These are phyloP conservation scores for Dendronephthya gigantea DNA, from an alignment of 64 coral and sea anemone species.

Conservation along the genomic window DNA sequence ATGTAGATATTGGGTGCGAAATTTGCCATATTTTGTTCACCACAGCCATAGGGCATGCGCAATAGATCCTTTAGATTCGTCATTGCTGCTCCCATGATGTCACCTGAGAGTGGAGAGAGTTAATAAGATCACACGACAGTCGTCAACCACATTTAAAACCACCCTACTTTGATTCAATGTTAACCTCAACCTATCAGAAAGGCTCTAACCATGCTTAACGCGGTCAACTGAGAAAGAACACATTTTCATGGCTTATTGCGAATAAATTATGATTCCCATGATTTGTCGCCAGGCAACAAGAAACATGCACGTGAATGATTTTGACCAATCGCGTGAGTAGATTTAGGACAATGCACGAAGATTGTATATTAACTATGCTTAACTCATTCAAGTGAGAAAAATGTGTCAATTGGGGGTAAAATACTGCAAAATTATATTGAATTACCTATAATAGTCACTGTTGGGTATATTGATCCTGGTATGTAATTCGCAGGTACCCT, in stretches of 20 bases:
- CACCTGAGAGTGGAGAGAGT: background rate
- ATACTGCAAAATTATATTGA: too few species aligned
- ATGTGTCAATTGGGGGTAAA: too few species aligned
- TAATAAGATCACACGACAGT: background rate
- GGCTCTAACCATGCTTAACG: background rate
- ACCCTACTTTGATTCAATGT: background rate
- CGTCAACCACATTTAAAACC: background rate
- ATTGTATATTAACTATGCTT: background rate
- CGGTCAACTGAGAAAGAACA: too few species aligned
- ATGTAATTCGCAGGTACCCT: background rate
- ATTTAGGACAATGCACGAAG: too few species aligned
- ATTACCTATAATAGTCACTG: background rate
- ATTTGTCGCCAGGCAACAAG: too few species aligned
- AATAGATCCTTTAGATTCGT: background rate
- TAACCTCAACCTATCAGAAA: too few species aligned
- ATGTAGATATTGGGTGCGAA: constrained; percentile 15
- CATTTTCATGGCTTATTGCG: too few species aligned
- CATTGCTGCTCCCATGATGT: constrained; percentile 1
- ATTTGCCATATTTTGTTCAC: constrained; percentile 13
- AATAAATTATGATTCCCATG: too few species aligned
- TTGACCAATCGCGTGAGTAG: too few species aligned
- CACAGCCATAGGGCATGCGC: background rate
- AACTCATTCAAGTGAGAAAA: background rate
- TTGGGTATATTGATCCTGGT: background rate
- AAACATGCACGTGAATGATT: too few species aligned